A percentile compares a stretch with the other conserved stretches of the same genome.
Evolutionary conservation across 2,888 invertebrate species (phyloP).

Genomic region (Craniophora ligustri): DNA sequence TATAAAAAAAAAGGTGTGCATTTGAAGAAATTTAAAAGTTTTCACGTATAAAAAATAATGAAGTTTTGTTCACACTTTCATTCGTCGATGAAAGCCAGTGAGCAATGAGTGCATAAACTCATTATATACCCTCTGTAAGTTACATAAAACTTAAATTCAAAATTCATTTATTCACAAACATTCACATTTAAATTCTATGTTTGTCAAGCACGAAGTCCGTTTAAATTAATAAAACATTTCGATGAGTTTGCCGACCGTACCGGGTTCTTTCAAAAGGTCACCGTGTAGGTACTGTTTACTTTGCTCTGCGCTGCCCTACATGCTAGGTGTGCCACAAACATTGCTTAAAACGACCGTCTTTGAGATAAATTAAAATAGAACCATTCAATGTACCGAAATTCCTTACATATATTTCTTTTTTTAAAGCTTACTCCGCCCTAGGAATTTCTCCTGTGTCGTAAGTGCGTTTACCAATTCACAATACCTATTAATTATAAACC

Average conservation of each 20-base stretch:
- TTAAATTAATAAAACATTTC: slow-evolving; percentile 25
- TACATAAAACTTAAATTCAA: background rate
- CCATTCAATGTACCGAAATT: background rate
- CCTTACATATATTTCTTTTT: too few relatives aligned
- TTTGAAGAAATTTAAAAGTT: too few relatives aligned
- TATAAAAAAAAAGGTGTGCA: too few relatives aligned
- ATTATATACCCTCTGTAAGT: too few relatives aligned
- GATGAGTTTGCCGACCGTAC: slow-evolving; percentile 32
- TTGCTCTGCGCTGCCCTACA: slow-evolving; percentile 7
- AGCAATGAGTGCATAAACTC: too few relatives aligned
- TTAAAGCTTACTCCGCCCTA: too few relatives aligned
- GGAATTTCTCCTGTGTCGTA: too few relatives aligned
- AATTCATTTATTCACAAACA: slow-evolving; percentile 1
- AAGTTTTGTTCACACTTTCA: too few relatives aligned
- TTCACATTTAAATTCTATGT: slow-evolving; percentile 20
- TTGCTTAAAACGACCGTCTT: background rate
- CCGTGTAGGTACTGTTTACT: slow-evolving; percentile 32
- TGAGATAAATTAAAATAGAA: background rate
- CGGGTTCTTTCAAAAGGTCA: slow-evolving; percentile 40
- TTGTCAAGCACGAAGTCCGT: slow-evolving; percentile 6
- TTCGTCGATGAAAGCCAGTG: too few relatives aligned
- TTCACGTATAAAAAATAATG: too few relatives aligned
- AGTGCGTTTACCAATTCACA: too few relatives aligned
- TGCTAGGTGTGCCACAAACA: background rate
- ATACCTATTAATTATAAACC: too few relatives aligned